Percentiles rank a stretch among this genome's conserved stretches.
These are phyloP conservation scores for Drosophila virilis DNA, from an alignment of 1,140 invertebrate species.

Conservation along the genomic window DNA sequence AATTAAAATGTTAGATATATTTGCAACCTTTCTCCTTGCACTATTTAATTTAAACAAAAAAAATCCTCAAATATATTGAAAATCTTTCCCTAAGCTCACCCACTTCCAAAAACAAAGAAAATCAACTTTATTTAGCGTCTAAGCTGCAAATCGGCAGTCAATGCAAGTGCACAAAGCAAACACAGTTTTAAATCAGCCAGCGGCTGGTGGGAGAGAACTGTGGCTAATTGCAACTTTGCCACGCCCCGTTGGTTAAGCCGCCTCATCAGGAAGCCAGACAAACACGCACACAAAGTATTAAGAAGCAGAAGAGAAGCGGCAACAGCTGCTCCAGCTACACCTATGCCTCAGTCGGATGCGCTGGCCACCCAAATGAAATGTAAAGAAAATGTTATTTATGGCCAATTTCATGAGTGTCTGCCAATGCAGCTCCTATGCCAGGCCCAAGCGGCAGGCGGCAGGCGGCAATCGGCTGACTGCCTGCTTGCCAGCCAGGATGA, in stretches of 20 bases:
- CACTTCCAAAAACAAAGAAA: conserved; percentile 27
- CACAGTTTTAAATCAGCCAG: conserved; percentile 64
- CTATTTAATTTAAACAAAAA: not conserved
- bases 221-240: conserved; percentile 79
- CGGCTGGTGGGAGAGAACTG: conserved; percentile 23
- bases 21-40: not conserved
- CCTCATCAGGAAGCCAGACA: conserved; percentile 46
- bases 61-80: too few species aligned
- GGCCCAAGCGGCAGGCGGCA: not conserved
- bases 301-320: conserved; percentile 30
- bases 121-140: conserved; percentile 72
- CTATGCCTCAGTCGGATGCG: conserved; percentile 17
- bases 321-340: conserved; percentile 21
- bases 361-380: conserved; percentile 75
- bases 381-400: conserved; percentile 83
- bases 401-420: conserved; percentile 82
- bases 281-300: conserved; percentile 43
- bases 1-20: conserved; percentile 8
- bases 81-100: not conserved
- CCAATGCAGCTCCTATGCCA: conserved; percentile 55
- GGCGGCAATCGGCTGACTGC: too few species aligned
- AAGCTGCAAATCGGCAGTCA: conserved; percentile 57
- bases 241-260: conserved; percentile 76
- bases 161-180: conserved; percentile 58
- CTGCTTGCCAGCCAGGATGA: conserved; percentile 7